Evolutionary conservation across 1,140 invertebrate species (phyloP).

Genomic region (Pachypeltis micranthus): DNA sequence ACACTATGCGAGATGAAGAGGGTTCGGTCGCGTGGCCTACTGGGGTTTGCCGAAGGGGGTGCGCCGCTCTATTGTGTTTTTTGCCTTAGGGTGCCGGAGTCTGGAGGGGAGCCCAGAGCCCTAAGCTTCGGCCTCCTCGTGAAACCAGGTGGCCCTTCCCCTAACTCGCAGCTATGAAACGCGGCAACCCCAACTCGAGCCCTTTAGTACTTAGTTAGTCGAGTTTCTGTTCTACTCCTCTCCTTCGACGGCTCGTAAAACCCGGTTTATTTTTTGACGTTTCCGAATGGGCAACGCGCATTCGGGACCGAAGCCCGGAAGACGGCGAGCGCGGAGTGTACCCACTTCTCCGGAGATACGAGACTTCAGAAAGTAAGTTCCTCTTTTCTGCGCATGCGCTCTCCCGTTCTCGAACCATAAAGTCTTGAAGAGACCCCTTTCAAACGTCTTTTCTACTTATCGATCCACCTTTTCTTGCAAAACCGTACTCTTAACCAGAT

Average conservation of each 20-base stretch:
- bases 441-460: too few relatives aligned
- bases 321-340: slow-evolving; percentile 45
- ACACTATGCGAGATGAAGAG: too few relatives aligned
- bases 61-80: slow-evolving; percentile 10
- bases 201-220: too few relatives aligned
- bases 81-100: slow-evolving; percentile 2
- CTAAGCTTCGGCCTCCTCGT: slow-evolving; percentile 12
- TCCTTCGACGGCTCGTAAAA: too few relatives aligned
- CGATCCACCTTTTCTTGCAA: too few relatives aligned
- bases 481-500: too few relatives aligned
- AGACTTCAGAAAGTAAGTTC: slow-evolving; percentile 32
- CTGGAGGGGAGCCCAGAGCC: slow-evolving; percentile 15
- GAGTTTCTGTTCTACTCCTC: too few relatives aligned
- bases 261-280: background rate
- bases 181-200: too few relatives aligned
- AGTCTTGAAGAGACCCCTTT: too few relatives aligned
- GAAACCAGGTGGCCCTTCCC: slow-evolving; percentile 3
- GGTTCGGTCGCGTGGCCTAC: slow-evolving; percentile 13
- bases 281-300: slow-evolving; percentile 43
- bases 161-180: too few relatives aligned
- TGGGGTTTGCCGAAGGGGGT: background rate
- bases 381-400: too few relatives aligned
- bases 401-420: too few relatives aligned
- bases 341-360: slow-evolving; percentile 52
- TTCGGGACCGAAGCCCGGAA: slow-evolving; percentile 22